Evolutionary conservation across 2,888 invertebrate species (phyloP).

Genomic region (Palloptera scutellata): DNA sequence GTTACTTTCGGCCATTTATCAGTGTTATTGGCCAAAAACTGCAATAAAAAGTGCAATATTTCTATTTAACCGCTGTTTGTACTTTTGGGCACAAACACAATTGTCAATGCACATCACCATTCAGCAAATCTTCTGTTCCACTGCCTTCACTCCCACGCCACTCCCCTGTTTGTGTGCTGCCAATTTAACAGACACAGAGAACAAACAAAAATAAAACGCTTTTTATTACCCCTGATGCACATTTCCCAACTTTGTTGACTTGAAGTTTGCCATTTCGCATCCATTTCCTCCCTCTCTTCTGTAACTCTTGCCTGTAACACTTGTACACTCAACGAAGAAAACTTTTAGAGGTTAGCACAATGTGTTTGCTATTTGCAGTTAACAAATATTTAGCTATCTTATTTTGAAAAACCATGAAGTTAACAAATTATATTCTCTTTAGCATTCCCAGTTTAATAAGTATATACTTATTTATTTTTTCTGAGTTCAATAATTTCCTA

Average conservation of each 20-base stretch:
- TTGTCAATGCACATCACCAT: constrained; percentile 17
- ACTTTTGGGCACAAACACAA: constrained; percentile 21
- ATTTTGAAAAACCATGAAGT: no score
- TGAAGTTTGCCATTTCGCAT: constrained; percentile 24
- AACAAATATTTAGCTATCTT: no score
- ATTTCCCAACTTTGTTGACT: constrained; percentile 57
- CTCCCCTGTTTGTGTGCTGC: constrained; percentile 33
- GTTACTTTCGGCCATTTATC: constrained; percentile 43
- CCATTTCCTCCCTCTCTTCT: background rate
- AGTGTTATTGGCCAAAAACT: constrained; percentile 42
- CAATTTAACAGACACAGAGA: constrained; percentile 54
- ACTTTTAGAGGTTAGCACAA: no score
- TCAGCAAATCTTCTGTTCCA: constrained; percentile 4
- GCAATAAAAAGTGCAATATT: constrained; percentile 45
- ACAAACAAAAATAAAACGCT: constrained; percentile 43
- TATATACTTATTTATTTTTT: no score
- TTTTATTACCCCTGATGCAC: constrained; percentile 61
- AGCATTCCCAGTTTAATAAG: no score
- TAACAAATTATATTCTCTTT: no score
- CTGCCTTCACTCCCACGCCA: background rate
- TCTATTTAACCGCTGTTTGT: constrained; percentile 42
- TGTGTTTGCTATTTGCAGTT: no score
- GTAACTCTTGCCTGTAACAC: background rate
- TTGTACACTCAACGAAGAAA: no score
- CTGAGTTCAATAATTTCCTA: no score